Evolutionary conservation across 2,888 invertebrate species (phyloP), one percentile per base, ranked within the genome.

Genomic region (Dolomedes plantarius): DNA sequence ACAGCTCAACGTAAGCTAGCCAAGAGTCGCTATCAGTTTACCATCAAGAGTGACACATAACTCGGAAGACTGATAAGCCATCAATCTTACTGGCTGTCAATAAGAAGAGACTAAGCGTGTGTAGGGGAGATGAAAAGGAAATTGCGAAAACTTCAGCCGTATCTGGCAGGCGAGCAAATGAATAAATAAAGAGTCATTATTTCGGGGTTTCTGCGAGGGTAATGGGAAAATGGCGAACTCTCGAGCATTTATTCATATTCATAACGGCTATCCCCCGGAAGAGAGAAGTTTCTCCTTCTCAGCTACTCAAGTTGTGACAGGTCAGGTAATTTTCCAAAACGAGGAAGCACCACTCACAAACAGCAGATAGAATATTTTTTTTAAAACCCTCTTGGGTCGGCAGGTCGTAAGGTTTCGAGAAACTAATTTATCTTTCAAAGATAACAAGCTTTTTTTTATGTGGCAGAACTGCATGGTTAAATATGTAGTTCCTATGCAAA

Each of bases 41-140:
- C 36, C 36, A 36, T 36, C 36, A 36, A 36, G 36, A 16, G 23
- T 23, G 56, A 56, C 56, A 56, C 23, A 23, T 23, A 23, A 23
- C 50, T 64, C 46, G n/a, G 68, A 73, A 81, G 78, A 87, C 77
- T 87, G 87, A 87, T 82, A 77, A 81, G 73, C 32, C 81, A 87
- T 87, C 87, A 67, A 87, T 87, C 87, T 77, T 82, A 73, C 28
- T 41, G 23, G 77, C 87, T 82, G 87, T 87, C 87, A 82, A 81
- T 81, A 65, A 50, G 64, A 27, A 71, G 41, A 67, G 62, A 46
- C 41, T 16, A 50, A 65, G 39, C 50, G 83, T 76, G 72, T 69
- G 73, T 85, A 71, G 71, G 56, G 74, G 69, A 68, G 64, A 67
- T 69, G 62, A 76, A 64, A 67, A 23, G 67, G 75, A 81, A 81